Evolutionary conservation across 2,113 vertebrate species (phyloP).

Genomic region (Morphnarchus princeps): DNA sequence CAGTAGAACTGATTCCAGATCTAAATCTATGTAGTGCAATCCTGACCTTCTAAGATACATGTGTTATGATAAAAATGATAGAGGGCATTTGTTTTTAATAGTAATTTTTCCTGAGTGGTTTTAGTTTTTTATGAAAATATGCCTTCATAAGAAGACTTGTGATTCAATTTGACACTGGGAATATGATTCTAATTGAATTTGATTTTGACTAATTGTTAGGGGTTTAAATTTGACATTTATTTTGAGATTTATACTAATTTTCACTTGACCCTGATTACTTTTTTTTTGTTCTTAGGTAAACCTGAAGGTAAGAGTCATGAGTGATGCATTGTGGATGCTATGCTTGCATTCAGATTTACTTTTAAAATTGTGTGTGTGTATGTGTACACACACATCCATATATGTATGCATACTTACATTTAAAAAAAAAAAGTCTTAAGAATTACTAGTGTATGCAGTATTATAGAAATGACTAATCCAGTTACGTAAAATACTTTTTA

Average conservation of each 20-base stretch:
- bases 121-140: neutral
- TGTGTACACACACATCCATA: neutral
- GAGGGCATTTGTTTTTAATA: neutral
- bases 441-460: neutral
- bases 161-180: neutral
- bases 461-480: neutral
- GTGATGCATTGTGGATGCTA: neutral
- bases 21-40: neutral
- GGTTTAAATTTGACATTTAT: neutral
- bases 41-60: neutral
- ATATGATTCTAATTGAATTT: neutral
- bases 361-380: neutral
- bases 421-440: neutral
- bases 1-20: neutral
- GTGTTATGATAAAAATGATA: neutral
- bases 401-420: neutral
- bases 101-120: neutral
- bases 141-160: neutral
- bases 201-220: neutral
- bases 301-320: constrained; percentile 69
- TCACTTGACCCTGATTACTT: neutral
- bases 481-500: neutral
- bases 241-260: neutral
- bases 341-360: neutral
- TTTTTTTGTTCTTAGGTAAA: constrained; percentile 63